Evolutionary conservation across 2,888 invertebrate genomes (phyloP).

Genomic region (Yponomeuta sedellus): DNA sequence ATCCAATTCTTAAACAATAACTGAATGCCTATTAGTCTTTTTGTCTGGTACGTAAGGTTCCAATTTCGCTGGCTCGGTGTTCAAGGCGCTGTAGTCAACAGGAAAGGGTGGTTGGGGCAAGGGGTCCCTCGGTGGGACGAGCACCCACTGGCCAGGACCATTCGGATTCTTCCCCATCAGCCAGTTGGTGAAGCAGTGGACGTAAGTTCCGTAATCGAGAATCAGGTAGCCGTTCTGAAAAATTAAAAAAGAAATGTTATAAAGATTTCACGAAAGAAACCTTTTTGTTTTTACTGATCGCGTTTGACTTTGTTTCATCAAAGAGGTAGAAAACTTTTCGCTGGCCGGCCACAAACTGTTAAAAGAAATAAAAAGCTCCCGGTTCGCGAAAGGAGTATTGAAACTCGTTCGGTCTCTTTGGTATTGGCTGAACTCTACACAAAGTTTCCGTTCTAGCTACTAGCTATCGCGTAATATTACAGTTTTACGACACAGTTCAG

Average conservation of each 20-base stretch:
- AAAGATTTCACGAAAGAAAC: neutral
- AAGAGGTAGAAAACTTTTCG: neutral
- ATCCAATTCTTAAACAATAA: constrained; percentile 71
- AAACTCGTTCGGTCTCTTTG: too few relatives aligned
- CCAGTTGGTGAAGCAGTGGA: constrained; percentile 85
- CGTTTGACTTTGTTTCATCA: neutral
- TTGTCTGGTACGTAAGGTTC: constrained; percentile 83
- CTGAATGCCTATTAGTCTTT: constrained; percentile 81
- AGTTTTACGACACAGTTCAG: neutral
- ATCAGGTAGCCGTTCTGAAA: constrained; percentile 82
- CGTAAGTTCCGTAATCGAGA: constrained; percentile 81
- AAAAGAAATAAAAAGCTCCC: neutral
- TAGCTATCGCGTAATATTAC: neutral
- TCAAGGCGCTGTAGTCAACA: constrained; percentile 85
- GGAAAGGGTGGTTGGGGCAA: constrained; percentile 79
- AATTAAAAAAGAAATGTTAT: neutral
- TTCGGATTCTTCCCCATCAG: constrained; percentile 84
- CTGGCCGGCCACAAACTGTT: neutral
- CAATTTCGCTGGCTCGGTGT: constrained; percentile 81
- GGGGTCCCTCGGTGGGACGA: constrained; percentile 78
- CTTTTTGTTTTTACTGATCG: neutral
- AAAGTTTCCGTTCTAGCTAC: neutral
- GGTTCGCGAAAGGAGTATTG: neutral
- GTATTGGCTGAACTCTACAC: neutral
- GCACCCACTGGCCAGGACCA: constrained; percentile 84